Percentiles rank a stretch among this genome's conserved stretches.
These are phyloP conservation scores for Agrochola circellaris DNA, from an alignment of 2,888 invertebrate genomes.

Conservation along the genomic window DNA sequence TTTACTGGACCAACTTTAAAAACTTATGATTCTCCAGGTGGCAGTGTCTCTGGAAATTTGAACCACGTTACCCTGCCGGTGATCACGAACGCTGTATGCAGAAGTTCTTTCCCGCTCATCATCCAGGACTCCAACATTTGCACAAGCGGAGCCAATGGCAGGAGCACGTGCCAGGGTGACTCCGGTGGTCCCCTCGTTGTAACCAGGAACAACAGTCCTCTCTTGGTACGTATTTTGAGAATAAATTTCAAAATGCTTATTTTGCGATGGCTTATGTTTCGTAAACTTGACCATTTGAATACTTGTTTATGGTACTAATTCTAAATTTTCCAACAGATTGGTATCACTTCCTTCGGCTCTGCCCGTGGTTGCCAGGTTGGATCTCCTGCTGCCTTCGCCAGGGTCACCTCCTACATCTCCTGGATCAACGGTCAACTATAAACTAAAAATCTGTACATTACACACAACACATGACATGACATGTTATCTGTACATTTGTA, in stretches of 20 bases:
- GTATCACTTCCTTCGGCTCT: conserved; percentile 74
- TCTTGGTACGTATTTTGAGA: conserved; percentile 67
- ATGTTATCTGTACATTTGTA: too few species aligned
- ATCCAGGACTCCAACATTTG: conserved; percentile 72
- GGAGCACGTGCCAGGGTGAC: conserved; percentile 73
- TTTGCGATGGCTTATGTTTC: not conserved
- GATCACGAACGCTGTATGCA: conserved; percentile 41
- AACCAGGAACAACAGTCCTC: conserved; percentile 46
- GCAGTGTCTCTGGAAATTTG: conserved; percentile 3
- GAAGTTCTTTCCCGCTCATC: conserved; percentile 36
- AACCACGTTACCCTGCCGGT: conserved; percentile 41
- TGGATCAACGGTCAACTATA: conserved; percentile 55
- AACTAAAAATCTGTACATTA: too few species aligned
- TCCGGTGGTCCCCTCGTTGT: conserved; percentile 78
- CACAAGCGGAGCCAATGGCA: conserved; percentile 68
- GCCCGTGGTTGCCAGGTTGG: conserved; percentile 69
- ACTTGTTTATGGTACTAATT: not conserved
- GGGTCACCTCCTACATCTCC: conserved; percentile 69
- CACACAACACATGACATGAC: too few species aligned
- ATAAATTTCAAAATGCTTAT: not conserved
- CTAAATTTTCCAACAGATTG: conserved; percentile 69
- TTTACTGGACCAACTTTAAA: not conserved
- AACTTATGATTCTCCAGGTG: conserved; percentile 15
- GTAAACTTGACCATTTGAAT: not conserved
- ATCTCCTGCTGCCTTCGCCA: conserved; percentile 71